Percentiles rank a stretch among this genome's conserved stretches.
Evolutionary conservation across 2,797 vertebrate genomes (phyloP).

Genomic region (Cuniculus paca): DNA sequence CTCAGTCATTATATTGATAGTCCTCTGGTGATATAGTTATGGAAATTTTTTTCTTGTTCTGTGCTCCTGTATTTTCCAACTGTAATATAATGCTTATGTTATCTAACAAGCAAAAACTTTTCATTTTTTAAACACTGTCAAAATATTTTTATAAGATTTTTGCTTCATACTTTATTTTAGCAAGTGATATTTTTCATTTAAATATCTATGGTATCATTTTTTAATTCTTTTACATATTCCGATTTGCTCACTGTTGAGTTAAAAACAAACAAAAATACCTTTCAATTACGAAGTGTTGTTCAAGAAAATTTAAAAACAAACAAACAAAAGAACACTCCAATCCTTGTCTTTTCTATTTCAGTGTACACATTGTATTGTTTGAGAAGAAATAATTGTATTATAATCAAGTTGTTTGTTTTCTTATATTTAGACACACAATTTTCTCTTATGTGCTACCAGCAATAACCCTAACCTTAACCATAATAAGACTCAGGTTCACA

Average conservation of each 20-base stretch:
- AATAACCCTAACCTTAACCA: background rate
- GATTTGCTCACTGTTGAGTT: conserved; percentile 18
- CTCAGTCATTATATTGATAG: background rate
- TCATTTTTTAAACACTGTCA: background rate
- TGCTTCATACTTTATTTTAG: conserved; percentile 1
- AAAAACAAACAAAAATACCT: background rate
- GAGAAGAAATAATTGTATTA: background rate
- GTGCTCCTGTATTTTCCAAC: background rate
- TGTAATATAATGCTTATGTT: background rate
- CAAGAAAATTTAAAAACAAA: background rate
- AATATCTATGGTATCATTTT: background rate
- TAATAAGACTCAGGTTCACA: background rate
- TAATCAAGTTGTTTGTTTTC: conserved; percentile 53
- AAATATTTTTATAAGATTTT: background rate
- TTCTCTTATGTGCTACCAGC: background rate
- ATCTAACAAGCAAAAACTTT: background rate
- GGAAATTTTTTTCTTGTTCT: background rate
- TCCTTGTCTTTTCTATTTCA: conserved; percentile 25
- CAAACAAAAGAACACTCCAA: background rate
- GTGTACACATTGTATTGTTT: background rate
- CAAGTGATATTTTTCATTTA: background rate
- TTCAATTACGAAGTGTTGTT: background rate
- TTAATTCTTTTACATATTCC: background rate
- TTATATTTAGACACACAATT: conserved; percentile 37
- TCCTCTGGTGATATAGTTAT: background rate